Percentiles rank a stretch among this genome's conserved stretches.
phyloP scores from a whole-genome alignment of 1,140 invertebrate genomes.

The Palaemon carinicauda region DNA sequence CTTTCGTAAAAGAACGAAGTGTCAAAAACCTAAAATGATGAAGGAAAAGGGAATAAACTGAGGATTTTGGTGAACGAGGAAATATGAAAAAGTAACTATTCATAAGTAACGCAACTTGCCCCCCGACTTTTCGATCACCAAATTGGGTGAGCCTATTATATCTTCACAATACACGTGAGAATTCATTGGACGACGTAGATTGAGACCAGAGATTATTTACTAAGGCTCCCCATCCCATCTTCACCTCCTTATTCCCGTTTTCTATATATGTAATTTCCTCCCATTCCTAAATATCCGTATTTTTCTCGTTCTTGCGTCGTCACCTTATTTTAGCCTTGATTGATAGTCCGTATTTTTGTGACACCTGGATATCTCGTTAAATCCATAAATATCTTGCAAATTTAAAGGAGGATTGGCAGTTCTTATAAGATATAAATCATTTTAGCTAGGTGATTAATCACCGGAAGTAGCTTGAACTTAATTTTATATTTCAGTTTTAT shows the following conservation, averaged over 20 bases:
- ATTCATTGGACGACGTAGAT: constrained; percentile 25
- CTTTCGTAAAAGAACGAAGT: neutral
- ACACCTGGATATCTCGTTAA: neutral
- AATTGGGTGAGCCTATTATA: constrained; percentile 46
- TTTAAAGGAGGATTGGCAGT: no score
- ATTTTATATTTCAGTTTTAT: no score
- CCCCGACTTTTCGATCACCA: constrained; percentile 43
- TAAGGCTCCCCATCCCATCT: neutral
- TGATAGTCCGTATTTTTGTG: neutral
- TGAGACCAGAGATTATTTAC: constrained; percentile 39
- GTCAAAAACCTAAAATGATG: neutral
- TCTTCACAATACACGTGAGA: constrained; percentile 38
- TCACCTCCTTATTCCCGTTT: neutral
- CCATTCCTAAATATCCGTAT: neutral
- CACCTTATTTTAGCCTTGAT: neutral
- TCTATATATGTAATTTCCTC: neutral
- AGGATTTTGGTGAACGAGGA: neutral
- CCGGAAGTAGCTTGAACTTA: no score
- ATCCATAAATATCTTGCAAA: no score
- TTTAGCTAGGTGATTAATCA: no score
- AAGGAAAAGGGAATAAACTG: neutral
- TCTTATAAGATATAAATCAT: no score
- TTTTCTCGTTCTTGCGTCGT: neutral
- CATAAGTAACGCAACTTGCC: constrained; percentile 22
- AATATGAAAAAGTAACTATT: neutral